Evolutionary conservation across 2,888 invertebrate genomes (phyloP), one percentile per base, ranked within the genome.

Genomic region (Cheilosia urbana): DNA sequence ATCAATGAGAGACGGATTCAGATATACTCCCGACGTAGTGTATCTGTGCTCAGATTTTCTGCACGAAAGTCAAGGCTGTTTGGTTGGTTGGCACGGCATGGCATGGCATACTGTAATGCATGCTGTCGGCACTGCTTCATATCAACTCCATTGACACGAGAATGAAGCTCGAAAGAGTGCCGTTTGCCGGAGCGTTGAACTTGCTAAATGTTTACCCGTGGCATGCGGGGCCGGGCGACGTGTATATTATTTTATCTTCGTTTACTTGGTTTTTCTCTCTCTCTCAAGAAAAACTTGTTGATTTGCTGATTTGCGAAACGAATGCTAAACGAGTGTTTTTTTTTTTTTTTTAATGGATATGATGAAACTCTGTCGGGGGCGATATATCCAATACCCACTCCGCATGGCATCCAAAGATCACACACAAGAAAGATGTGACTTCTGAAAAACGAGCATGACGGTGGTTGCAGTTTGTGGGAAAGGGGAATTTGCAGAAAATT

Each of bases 61-160:
- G 79, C 75, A 84, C 73, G 83, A 84, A 84, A 79, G 79, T 79
- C 83, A 84, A 84, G 83, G 83, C 83, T 84, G 83, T 84, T 79
- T 55, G 62, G 77, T 77, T 68, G 45, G 37, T 15, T 75, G 62
- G 53, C 57, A 49, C 40, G 58, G 45, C 27, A 34, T 30, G 7
- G 30, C 30, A 30, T 30, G 30, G 30, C 30, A 30, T 9, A 30
- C 30, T 30, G 2, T 30, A 9, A 9, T 1, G 30, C 2, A 30
- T 73, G 49, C 53, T 62, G 55, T 37, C 66, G 65, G 63, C 63
- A 55, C 45, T 73, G 72, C 42, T 63, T 62, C 47, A 45, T 51
- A 45, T 37, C 49, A 34, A 27, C 68, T 57, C 9, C 57, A 66
- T 57, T 53, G 77, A 71, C 71, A 60, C 53, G 65, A 71, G 42